A percentile compares a stretch with the other conserved stretches of the same genome.
phyloP scores from a whole-genome alignment of 2,888 invertebrate species.

The Eupelmus urozonus region DNA sequence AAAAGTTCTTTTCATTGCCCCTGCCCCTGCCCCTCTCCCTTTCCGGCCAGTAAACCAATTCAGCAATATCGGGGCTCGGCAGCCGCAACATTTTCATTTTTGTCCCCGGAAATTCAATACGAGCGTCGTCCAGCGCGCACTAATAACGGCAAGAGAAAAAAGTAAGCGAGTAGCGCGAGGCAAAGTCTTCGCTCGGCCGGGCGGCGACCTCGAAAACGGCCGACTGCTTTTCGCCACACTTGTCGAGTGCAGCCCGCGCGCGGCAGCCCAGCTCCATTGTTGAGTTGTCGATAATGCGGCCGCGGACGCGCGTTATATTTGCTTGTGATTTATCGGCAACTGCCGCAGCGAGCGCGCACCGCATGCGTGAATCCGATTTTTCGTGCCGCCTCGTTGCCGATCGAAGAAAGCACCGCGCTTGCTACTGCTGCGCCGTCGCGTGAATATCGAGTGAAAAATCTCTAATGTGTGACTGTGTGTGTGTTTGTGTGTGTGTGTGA shows the following conservation, averaged over 20 bases:
- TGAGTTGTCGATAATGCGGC: conserved; percentile 33
- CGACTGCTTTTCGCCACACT: too few species aligned
- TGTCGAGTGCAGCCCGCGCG: neutral
- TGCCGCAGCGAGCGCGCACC: conserved; percentile 5
- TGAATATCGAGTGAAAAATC: conserved; percentile 44
- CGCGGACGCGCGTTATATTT: conserved; percentile 30
- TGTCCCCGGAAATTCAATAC: conserved; percentile 21
- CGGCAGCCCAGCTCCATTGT: conserved; percentile 24
- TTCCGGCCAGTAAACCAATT: conserved; percentile 10
- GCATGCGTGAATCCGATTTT: conserved; percentile 17
- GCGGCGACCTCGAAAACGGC: too few species aligned
- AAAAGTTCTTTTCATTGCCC: neutral
- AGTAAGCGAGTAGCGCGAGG: too few species aligned
- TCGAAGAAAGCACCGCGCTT: neutral
- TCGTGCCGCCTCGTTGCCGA: neutral
- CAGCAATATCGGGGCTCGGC: neutral
- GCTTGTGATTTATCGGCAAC: conserved; percentile 31
- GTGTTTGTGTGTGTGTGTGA: too few species aligned
- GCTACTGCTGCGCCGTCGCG: neutral
- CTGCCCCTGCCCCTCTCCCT: neutral
- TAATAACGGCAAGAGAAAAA: neutral
- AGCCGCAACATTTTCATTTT: conserved; percentile 25
- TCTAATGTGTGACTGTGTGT: conserved; percentile 16
- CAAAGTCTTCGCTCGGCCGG: too few species aligned
- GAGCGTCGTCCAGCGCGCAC: too few species aligned